phyloP scores from a whole-genome alignment of 2,888 invertebrate genomes.

The Pachymerium ferrugineum region DNA sequence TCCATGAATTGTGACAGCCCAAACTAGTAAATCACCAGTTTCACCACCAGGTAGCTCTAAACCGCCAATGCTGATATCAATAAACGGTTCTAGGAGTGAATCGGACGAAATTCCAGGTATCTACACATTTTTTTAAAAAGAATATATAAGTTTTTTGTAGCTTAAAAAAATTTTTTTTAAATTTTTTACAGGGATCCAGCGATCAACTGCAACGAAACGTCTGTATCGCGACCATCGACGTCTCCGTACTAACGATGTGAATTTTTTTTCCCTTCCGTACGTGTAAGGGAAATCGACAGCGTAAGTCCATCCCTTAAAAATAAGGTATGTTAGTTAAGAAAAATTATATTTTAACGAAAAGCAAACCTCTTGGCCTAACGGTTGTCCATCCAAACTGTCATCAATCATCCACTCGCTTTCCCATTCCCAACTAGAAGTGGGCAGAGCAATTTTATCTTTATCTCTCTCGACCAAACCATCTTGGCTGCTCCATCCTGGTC shows the following conservation, averaged over 20 bases:
- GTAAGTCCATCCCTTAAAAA: slow-evolving; percentile 72
- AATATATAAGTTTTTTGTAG: background rate
- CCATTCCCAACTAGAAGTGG: slow-evolving; percentile 95
- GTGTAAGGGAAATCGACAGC: slow-evolving; percentile 84
- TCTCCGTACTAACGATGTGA: slow-evolving; percentile 84
- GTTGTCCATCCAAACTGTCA: slow-evolving; percentile 59
- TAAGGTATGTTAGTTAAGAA: background rate
- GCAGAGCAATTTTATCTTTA: slow-evolving; percentile 73
- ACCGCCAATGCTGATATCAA: slow-evolving; percentile 83
- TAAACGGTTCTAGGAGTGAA: slow-evolving; percentile 73
- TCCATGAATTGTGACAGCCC: slow-evolving; percentile 89
- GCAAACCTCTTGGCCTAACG: slow-evolving; percentile 78
- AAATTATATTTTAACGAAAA: slow-evolving; percentile 34
- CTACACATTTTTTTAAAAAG: slow-evolving; percentile 35
- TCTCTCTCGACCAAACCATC: slow-evolving; percentile 74
- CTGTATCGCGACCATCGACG: slow-evolving; percentile 84
- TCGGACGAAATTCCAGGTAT: slow-evolving; percentile 42
- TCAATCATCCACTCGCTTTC: slow-evolving; percentile 80
- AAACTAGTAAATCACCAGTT: slow-evolving; percentile 70
- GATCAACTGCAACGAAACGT: slow-evolving; percentile 80
- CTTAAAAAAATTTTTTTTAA: too few species aligned
- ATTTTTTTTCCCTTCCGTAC: slow-evolving; percentile 67
- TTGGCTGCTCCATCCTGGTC: slow-evolving; percentile 75
- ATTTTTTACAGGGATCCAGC: slow-evolving; percentile 73
- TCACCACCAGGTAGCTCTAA: slow-evolving; percentile 71